Evolutionary conservation across 1,140 invertebrate genomes (phyloP), one percentile per base, ranked within the genome.

Genomic region (Atta texana): DNA sequence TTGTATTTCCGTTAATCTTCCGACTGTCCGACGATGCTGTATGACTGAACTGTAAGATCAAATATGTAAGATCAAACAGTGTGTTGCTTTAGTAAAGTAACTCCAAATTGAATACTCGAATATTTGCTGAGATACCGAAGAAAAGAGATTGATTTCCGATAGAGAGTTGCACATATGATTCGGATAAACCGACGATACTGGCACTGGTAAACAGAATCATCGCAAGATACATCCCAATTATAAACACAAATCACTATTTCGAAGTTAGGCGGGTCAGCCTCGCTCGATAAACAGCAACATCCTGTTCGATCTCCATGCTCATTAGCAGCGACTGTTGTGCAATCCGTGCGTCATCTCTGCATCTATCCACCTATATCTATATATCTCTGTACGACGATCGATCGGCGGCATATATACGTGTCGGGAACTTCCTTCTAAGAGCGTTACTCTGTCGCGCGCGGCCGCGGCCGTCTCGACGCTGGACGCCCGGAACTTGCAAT

Each of bases 401-500:
- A 68, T 81, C 18, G 77, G 53, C 53, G 21, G 69, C 63, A 51
- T 21, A 44, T 64, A 31, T 80, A 57, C 31, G 14, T 39, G 59
- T 16, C 24, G 61, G 24, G 76, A 34, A 86, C 21, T 80, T 69
- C 31, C 51, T 68, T n/a, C 18, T 34, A 77, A 81, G 64, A 86
- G 34, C 61, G 16, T 51, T 28, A 34, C 21, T 57, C 51, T 39
- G 63, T 81, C 51, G 28, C 31, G 31, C 75, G 51, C 6, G 39
- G 34, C 34, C 10, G 12, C 39, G 39, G 49, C 78, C 39, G 66
- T 81, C 64, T 81, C 64, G 24, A 31, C 10, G 68, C 49, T 76
- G 86, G 87, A 90, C 57, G 69, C 86, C 69, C 61, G 61, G 55
- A 68, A 85, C 88, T 86, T 80, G 87, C n/a, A 57, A 59, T 89